Base-by-base conservation (phyloP, 2,113 vertebrate species). In the Tricholaema leucomelas region DNA sequence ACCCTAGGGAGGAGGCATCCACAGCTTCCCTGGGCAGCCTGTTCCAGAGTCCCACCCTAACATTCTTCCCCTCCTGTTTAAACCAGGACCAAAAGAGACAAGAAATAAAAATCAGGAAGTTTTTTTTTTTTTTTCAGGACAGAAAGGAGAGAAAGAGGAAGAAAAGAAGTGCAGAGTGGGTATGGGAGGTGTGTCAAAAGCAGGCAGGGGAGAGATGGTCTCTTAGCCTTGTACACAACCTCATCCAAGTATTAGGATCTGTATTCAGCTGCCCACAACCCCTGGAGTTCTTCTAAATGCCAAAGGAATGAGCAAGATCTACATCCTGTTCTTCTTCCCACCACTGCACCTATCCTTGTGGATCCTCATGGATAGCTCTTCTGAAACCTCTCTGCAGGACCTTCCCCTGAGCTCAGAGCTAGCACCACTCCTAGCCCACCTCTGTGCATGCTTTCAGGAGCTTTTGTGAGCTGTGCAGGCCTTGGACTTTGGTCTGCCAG, bases 141-240 rank as follows among this genome's bases (percentile, higher is more conserved):
- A 35, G 56, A 19, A 46, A n/a, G 23, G 35, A 60, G 77, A 81
- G 19, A 9, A 25, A 8, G 27, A 38, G 46, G 10, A 5, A 0
- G 10, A 15, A 30, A 9, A 1, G 1, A 12, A 0, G 4, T 4
- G 3, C 6, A 9, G 40, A 14, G 60, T 5, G 52, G 31, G 59
- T 27, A 80, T 79, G 21, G 30, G 17, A 63, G 72, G 3, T 6
- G 10, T 59, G 50, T 40, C 36, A 24, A 25, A 82, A 74, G 36
- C 30, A 74, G 48, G 21, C 54, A 35, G 55, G 15, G 59, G 10
- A 54, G 60, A 44, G 66, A 2, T 28, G n/a, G 5, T 71, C 54
- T 76, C 27, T 55, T 15, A 42, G 3, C 63, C 20, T 84, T 48
- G 23, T 66, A 24, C 33, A 27, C 50, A n/a, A 36, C n/a, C 36